Conservation (phyloP, 2,888 invertebrate species). For the Amiota communis region DNA sequence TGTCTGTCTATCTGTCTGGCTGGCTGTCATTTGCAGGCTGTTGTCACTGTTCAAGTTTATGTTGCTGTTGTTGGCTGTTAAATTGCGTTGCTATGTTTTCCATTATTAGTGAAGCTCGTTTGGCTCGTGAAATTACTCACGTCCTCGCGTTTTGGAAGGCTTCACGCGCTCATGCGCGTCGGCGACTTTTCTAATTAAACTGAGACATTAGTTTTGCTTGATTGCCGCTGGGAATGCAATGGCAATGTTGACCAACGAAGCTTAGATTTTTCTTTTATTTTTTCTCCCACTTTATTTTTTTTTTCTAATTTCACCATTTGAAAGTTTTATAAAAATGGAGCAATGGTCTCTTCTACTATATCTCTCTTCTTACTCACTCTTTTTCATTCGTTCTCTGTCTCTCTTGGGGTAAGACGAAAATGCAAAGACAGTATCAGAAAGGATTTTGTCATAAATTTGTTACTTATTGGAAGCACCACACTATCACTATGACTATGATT, state of each 20-base stretch:
- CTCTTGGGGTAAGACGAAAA: too few species aligned
- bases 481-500: too few species aligned
- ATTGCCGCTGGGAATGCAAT: slow-evolving; percentile 62
- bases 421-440: too few species aligned
- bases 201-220: slow-evolving; percentile 56
- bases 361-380: too few species aligned
- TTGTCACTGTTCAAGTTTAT: slow-evolving; percentile 14
- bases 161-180: slow-evolving; percentile 28
- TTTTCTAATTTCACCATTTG: too few species aligned
- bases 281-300: not conserved
- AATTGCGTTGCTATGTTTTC: slow-evolving; percentile 13
- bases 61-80: too few species aligned
- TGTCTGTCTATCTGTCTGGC: slow-evolving; percentile 7
- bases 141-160: slow-evolving; percentile 24
- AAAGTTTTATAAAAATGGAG: too few species aligned
- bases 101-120: slow-evolving; percentile 51
- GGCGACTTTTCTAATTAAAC: slow-evolving; percentile 61
- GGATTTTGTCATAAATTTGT: too few species aligned
- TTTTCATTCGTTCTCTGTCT: too few species aligned
- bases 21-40: slow-evolving; percentile 31
- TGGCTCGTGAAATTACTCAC: slow-evolving; percentile 32
- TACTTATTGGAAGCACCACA: too few species aligned
- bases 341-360: too few species aligned
- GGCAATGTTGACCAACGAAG: slow-evolving; percentile 7
- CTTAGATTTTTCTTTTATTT: too few species aligned